Evolutionary conservation across 2,888 invertebrate genomes (phyloP), one percentile per base, ranked within the genome.

Genomic region (Drosophila picticornis): DNA sequence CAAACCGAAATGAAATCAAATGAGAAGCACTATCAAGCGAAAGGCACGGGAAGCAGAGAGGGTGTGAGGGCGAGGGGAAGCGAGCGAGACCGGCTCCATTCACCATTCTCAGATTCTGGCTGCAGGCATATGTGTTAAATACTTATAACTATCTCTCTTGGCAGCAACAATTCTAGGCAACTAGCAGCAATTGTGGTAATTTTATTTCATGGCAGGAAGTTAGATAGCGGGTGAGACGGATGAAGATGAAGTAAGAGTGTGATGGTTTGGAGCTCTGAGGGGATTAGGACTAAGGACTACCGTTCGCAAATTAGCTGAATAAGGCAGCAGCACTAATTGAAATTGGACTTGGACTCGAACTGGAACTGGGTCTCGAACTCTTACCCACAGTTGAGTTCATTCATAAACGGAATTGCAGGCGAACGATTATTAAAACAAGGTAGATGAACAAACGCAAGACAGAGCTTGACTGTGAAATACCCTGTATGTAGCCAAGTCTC

Each of bases 1-100:
- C 68, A 75, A 76, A 75, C 72, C 73, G 59, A 75, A 85, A 88
- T 81, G 89, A 86, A 84, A 88, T 88, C 87, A 85, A 86, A 86
- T 86, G 84, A 76, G 82, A 48, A 83, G 80, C 60, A 67, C 25
- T 43, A 63, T 36, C 63, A 61, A 36, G 6, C 31, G 32, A 61
- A 36, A 58, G 48, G 51, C n/a, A 60, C 9, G 25, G 25, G 13
- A 1, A 22, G 16, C 7, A n/a, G 19, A 31, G n/a, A 29, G n/a
- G 27, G 7, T 11, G 19, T 5, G 2, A 1, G 9, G 29, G n/a
- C 9, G 7, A 7, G 6, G 6, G n/a, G 29, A 5, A 16, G 9
- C 16, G 13, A 29, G 2, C 25, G 16, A 46, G 16, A 27, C 25
- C 36, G 22, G 25, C 53, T 25, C 34, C 34, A 34, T 34, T 6